Percentiles rank a stretch among this genome's conserved stretches.
These are phyloP conservation scores for Acleris emargana DNA, from an alignment of 2,888 invertebrate species.

Conservation along the genomic window DNA sequence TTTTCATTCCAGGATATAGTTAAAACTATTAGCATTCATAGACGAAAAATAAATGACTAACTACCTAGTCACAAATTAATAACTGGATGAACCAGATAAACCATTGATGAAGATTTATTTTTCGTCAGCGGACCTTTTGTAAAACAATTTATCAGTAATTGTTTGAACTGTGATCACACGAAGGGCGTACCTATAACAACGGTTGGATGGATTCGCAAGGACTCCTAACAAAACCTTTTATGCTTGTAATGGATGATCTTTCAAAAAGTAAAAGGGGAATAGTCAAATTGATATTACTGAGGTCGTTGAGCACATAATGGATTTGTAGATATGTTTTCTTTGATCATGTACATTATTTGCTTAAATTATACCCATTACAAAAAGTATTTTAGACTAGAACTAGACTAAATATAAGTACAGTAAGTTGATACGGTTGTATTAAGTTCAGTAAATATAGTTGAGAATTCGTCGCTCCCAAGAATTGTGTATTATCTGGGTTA, in stretches of 20 bases:
- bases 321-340: constrained; percentile 52
- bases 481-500: no score
- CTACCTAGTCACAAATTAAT: not conserved
- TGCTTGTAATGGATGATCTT: constrained; percentile 66
- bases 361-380: constrained; percentile 49
- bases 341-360: constrained; percentile 57
- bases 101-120: not conserved
- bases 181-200: constrained; percentile 12
- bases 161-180: constrained; percentile 27
- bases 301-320: constrained; percentile 61
- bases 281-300: constrained; percentile 60
- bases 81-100: not conserved
- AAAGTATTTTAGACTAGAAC: no score
- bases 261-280: constrained; percentile 58
- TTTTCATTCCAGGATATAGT: no score
- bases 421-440: no score
- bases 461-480: no score
- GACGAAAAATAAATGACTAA: no score
- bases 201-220: constrained; percentile 25
- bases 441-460: no score
- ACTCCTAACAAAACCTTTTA: constrained; percentile 56
- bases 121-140: constrained; percentile 1
- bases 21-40: not conserved
- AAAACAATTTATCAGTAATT: constrained; percentile 25
- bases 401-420: no score